Percentiles rank a stretch among this genome's conserved stretches.
phyloP scores from a whole-genome alignment of 2,888 invertebrate species.

The Meloe dianella region DNA sequence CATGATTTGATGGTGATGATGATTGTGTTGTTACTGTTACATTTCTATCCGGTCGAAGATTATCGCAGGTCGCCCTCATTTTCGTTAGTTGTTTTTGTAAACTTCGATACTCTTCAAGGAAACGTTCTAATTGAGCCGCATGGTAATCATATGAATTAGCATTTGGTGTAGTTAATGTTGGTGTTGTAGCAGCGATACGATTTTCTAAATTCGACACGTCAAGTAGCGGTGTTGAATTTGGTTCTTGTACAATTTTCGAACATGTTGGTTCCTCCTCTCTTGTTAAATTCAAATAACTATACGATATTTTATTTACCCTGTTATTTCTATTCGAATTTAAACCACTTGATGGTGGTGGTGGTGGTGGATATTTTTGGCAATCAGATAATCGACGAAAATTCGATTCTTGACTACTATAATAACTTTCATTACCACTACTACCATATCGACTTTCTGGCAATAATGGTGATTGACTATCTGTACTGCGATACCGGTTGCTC shows the following conservation, averaged over 20 bases:
- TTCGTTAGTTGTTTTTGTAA: slow-evolving; percentile 78
- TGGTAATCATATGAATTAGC: slow-evolving; percentile 75
- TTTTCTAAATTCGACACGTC: slow-evolving; percentile 65
- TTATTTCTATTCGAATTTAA: slow-evolving; percentile 45
- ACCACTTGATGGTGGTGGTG: slow-evolving; percentile 1
- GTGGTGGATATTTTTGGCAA: slow-evolving; percentile 49
- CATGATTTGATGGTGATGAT: slow-evolving; percentile 22
- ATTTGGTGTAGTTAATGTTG: slow-evolving; percentile 43
- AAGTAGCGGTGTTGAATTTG: slow-evolving; percentile 67
- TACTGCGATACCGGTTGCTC: slow-evolving; percentile 54
- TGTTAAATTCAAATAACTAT: slow-evolving; percentile 73
- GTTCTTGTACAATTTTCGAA: slow-evolving; percentile 48
- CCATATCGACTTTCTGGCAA: slow-evolving; percentile 72
- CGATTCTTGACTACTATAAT: slow-evolving; percentile 58
- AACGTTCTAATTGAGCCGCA: slow-evolving; percentile 79
- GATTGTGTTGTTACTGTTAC: slow-evolving; percentile 56
- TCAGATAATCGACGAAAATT: slow-evolving; percentile 63
- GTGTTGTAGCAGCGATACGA: slow-evolving; percentile 44
- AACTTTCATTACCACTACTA: slow-evolving; percentile 73
- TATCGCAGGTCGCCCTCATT: slow-evolving; percentile 81
- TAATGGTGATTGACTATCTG: slow-evolving; percentile 78
- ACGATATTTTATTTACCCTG: slow-evolving; percentile 65
- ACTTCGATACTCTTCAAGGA: slow-evolving; percentile 79
- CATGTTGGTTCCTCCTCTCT: slow-evolving; percentile 60
- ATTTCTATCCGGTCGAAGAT: slow-evolving; percentile 62